These are phyloP conservation scores for Apodemia zela DNA, from an alignment of 2,888 invertebrate genomes.

Conservation along the genomic window DNA sequence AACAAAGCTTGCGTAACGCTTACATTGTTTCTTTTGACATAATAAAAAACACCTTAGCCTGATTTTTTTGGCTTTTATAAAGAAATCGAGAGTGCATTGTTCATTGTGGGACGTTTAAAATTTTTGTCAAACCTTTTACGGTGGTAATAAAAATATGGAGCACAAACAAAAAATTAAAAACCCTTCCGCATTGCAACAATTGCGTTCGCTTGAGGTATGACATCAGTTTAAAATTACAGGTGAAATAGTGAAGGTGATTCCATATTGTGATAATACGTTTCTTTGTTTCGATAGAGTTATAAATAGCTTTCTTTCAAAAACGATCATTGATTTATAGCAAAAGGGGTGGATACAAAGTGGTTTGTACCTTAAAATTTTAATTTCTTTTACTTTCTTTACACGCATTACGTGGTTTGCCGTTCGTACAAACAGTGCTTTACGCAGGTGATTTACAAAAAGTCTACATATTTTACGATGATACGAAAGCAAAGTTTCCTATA, in stretches of 20 bases:
- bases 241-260: slow-evolving; percentile 70
- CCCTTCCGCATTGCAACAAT: slow-evolving; percentile 71
- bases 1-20: slow-evolving; percentile 61
- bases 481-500: slow-evolving; percentile 6
- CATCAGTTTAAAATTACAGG: slow-evolving; percentile 73
- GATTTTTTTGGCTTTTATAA: slow-evolving; percentile 64
- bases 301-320: slow-evolving; percentile 70
- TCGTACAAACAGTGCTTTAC: slow-evolving; percentile 14
- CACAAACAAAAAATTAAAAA: slow-evolving; percentile 65
- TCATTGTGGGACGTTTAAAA: slow-evolving; percentile 42
- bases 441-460: not conserved
- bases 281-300: slow-evolving; percentile 57
- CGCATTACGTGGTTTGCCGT: slow-evolving; percentile 12
- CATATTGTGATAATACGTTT: slow-evolving; percentile 64
- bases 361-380: slow-evolving; percentile 38
- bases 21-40: slow-evolving; percentile 51
- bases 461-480: not conserved
- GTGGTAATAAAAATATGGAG: slow-evolving; percentile 70
- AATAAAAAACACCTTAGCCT: slow-evolving; percentile 74
- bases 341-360: slow-evolving; percentile 40
- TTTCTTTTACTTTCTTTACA: slow-evolving; percentile 30
- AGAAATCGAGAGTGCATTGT: slow-evolving; percentile 79
- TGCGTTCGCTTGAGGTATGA: slow-evolving; percentile 44
- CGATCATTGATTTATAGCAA: slow-evolving; percentile 69
- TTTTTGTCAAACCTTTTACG: slow-evolving; percentile 61